phyloP scores from a whole-genome alignment of 2,113 vertebrate genomes.

The Leucoraja erinaceus region DNA sequence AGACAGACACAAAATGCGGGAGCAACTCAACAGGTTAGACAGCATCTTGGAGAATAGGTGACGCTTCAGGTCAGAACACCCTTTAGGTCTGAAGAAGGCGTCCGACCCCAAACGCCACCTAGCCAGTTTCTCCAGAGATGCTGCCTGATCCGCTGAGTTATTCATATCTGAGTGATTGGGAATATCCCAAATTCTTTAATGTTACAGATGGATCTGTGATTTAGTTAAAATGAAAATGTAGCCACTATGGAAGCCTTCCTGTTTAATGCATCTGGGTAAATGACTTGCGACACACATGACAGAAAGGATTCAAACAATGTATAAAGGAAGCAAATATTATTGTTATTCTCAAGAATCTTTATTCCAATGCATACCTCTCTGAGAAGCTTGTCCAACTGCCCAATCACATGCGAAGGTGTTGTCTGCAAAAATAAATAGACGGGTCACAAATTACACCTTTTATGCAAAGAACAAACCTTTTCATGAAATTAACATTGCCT shows the following conservation, averaged over 20 bases:
- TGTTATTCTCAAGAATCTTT: neutral
- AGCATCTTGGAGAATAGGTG: no score
- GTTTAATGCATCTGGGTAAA: neutral
- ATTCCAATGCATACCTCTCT: conserved; percentile 69
- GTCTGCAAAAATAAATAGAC: conserved; percentile 60
- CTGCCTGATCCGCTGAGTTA: no score
- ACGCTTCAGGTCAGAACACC: no score
- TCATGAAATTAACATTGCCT: neutral
- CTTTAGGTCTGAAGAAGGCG: no score
- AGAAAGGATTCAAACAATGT: neutral
- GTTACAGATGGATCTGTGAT: neutral
- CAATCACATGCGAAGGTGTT: conserved; percentile 89
- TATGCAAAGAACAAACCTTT: neutral
- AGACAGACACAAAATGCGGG: no score
- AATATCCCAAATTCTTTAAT: neutral
- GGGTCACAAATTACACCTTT: neutral
- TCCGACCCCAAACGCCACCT: no score
- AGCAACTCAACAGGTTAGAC: no score
- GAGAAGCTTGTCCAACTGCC: conserved; percentile 90
- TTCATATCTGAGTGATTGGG: neutral
- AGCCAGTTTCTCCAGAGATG: no score
- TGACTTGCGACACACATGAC: neutral
- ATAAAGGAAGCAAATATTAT: neutral
- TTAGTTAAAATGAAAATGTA: neutral
- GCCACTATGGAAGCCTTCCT: neutral